Evolutionary conservation across 2,888 invertebrate genomes (phyloP).

Genomic region (Criorhina ranunculi): DNA sequence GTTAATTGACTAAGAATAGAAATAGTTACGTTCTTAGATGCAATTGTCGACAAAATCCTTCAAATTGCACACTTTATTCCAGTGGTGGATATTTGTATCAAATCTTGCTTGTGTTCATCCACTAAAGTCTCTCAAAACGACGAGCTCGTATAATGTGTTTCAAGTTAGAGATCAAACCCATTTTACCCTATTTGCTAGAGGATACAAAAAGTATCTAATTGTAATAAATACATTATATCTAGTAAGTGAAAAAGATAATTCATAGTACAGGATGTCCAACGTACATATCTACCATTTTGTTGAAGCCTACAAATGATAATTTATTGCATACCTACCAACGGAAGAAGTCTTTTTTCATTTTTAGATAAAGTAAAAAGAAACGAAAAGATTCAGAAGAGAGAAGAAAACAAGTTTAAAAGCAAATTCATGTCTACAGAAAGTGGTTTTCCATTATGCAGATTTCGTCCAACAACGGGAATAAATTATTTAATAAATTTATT

Average conservation of each 20-base stretch:
- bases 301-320: conserved; percentile 19
- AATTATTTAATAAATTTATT: conserved; percentile 72
- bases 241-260: conserved; percentile 44
- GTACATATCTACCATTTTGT: conserved; percentile 10
- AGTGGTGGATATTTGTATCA: too few relatives aligned
- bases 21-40: too few relatives aligned
- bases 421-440: conserved; percentile 65
- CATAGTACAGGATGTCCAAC: conserved; percentile 66
- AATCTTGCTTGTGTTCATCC: too few relatives aligned
- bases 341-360: background rate
- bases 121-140: too few relatives aligned
- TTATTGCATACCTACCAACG: conserved; percentile 12
- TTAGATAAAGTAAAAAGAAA: conserved; percentile 29
- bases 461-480: conserved; percentile 54
- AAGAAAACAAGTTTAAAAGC: conserved; percentile 68
- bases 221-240: conserved; percentile 55
- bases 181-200: too few relatives aligned
- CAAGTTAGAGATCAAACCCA: too few relatives aligned
- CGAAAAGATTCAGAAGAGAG: background rate
- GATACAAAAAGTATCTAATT: conserved; percentile 21
- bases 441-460: conserved; percentile 72
- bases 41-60: too few relatives aligned
- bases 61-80: too few relatives aligned
- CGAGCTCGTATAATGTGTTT: too few relatives aligned
- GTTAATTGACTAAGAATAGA: too few relatives aligned